phyloP scores from a whole-genome alignment of 2,888 invertebrate species.

The Conchocele bisecta region DNA sequence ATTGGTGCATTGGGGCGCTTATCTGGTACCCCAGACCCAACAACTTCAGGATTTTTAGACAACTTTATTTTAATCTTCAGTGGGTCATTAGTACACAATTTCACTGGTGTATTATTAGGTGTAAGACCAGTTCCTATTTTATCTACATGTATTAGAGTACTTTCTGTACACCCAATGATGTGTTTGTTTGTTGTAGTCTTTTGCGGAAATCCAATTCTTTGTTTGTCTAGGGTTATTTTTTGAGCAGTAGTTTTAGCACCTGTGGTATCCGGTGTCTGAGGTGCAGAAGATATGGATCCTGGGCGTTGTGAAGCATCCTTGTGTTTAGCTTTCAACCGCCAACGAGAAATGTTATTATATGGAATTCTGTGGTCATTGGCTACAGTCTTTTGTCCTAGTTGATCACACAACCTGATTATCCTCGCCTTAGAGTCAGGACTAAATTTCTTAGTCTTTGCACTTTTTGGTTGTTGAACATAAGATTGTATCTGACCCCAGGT shows the following conservation, averaged over 20 bases:
- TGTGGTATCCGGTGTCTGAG: too few species aligned
- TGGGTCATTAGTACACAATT: background rate
- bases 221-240: too few species aligned
- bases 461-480: constrained; percentile 33
- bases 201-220: background rate
- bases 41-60: constrained; percentile 40
- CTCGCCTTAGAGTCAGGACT: constrained; percentile 47
- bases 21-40: constrained; percentile 55
- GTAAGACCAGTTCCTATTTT: background rate
- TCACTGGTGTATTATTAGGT: background rate
- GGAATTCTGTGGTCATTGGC: constrained; percentile 47
- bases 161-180: background rate
- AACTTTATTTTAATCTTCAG: background rate
- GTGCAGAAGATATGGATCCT: too few species aligned
- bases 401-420: constrained; percentile 45
- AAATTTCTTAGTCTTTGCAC: constrained; percentile 32
- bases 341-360: constrained; percentile 55
- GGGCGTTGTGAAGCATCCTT: background rate
- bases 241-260: too few species aligned
- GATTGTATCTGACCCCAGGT: constrained; percentile 59
- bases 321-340: constrained; percentile 50
- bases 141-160: background rate
- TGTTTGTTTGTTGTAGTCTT: too few species aligned
- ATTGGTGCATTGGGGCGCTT: constrained; percentile 39
- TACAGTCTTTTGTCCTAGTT: constrained; percentile 47